Evolutionary conservation across 2,797 vertebrate species (phyloP).

Genomic region (Macropodus opercularis): DNA sequence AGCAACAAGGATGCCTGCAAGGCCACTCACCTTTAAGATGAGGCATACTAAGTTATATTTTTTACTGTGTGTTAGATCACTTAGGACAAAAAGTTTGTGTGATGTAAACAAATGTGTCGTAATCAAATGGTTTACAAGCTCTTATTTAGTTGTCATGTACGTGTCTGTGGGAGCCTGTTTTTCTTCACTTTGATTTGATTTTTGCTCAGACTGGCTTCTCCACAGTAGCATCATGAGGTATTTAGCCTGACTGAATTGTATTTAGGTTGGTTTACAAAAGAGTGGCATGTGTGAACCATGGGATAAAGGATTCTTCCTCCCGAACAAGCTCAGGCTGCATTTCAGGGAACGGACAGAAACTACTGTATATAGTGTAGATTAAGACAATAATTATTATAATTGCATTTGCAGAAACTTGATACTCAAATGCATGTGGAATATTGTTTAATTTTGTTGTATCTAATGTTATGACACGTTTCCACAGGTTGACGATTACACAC

Average conservation of each 20-base stretch:
- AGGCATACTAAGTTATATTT: slow-evolving; percentile 31
- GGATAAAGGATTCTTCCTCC: slow-evolving; percentile 40
- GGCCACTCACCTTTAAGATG: slow-evolving; percentile 23
- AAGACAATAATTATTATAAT: no score
- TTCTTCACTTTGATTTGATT: slow-evolving; percentile 72
- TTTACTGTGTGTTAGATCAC: slow-evolving; percentile 24
- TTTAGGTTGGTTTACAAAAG: slow-evolving; percentile 50
- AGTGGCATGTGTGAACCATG: slow-evolving; percentile 58
- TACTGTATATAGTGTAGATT: not conserved
- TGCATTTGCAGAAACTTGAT: slow-evolving; percentile 7
- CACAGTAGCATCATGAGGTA: slow-evolving; percentile 75
- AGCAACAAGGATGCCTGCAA: slow-evolving; percentile 20
- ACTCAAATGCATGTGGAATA: not conserved
- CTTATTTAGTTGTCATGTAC: slow-evolving; percentile 74
- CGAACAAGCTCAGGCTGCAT: slow-evolving; percentile 43
- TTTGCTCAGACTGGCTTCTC: slow-evolving; percentile 62
- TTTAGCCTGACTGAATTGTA: slow-evolving; percentile 57
- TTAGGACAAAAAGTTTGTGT: slow-evolving; percentile 32
- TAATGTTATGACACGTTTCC: slow-evolving; percentile 42
- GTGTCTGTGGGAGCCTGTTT: slow-evolving; percentile 72
- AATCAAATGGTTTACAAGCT: slow-evolving; percentile 73
- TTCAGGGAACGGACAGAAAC: slow-evolving; percentile 42
- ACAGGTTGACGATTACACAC: slow-evolving; percentile 77
- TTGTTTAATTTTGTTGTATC: slow-evolving; percentile 3
- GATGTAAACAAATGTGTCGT: slow-evolving; percentile 53